Evolutionary conservation across 2,113 vertebrate species (phyloP).

Genomic region (Rhynchomys soricoides): DNA sequence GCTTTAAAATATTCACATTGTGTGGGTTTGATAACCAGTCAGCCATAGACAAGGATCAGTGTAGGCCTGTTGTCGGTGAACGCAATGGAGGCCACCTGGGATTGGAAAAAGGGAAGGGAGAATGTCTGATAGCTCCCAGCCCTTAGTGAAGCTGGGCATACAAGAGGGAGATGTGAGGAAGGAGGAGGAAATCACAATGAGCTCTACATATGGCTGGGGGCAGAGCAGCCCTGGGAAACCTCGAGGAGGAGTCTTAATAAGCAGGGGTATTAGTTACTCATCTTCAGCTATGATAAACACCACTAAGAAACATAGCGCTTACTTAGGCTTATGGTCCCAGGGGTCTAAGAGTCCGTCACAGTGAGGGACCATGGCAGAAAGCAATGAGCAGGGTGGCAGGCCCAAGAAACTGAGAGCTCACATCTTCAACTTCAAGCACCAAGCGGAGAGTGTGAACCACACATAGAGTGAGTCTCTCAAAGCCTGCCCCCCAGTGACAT

Average conservation of each 20-base stretch:
- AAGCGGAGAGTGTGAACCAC: not conserved
- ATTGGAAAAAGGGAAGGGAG: not conserved
- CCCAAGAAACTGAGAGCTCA: not conserved
- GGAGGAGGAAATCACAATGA: too few species aligned
- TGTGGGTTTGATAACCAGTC: too few species aligned
- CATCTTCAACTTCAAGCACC: not conserved
- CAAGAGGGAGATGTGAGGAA: not conserved
- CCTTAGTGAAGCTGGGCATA: not conserved
- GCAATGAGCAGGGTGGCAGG: not conserved
- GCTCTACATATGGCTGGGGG: not conserved
- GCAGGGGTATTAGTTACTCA: not conserved
- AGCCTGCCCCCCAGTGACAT: not conserved
- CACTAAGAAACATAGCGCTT: not conserved
- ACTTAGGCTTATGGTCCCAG: not conserved
- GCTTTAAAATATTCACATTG: not conserved
- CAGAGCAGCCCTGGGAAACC: not conserved
- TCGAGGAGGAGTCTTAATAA: not conserved
- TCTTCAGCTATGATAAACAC: not conserved
- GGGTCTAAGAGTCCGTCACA: not conserved
- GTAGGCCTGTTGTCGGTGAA: not conserved
- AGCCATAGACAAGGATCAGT: not conserved
- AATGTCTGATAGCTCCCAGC: not conserved
- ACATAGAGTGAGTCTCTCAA: not conserved
- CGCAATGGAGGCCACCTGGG: not conserved
- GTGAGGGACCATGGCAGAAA: too few species aligned